phyloP scores from a whole-genome alignment of 2,113 vertebrate species.

The Talpa occidentalis region DNA sequence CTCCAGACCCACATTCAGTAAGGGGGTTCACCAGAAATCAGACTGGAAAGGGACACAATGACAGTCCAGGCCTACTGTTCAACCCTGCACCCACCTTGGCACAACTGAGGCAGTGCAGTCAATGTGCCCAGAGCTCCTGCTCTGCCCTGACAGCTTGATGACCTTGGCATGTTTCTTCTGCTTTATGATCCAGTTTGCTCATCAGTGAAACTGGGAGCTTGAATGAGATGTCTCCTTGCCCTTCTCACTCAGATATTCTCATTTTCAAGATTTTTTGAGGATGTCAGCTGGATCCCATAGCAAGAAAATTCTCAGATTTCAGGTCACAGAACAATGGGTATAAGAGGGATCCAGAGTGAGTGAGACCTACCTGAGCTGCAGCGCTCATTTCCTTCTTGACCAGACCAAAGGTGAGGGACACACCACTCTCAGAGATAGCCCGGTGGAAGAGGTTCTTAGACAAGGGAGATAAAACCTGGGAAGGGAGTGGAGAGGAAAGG shows the following conservation, averaged over 20 bases:
- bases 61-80: accelerated
- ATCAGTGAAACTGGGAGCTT: too few relatives aligned
- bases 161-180: too few relatives aligned
- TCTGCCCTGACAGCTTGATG: not conserved
- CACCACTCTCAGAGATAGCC: constrained; percentile 89
- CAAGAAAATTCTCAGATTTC: not conserved
- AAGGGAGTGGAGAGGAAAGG: not conserved
- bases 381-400: not conserved
- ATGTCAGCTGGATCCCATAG: accelerated
- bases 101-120: not conserved
- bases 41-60: too few relatives aligned
- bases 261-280: too few relatives aligned
- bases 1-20: not conserved
- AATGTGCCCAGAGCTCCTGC: not conserved
- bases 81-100: not conserved
- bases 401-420: not conserved
- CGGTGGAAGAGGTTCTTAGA: constrained; percentile 88
- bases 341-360: accelerated
- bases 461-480: constrained; percentile 86
- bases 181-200: not conserved
- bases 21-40: not conserved
- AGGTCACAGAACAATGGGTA: accelerated
- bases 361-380: constrained; percentile 29
- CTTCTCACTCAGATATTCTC: not conserved
- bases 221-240: not conserved